phyloP scores from a whole-genome alignment of 2,888 invertebrate genomes.

The Gryllus longicercus region DNA sequence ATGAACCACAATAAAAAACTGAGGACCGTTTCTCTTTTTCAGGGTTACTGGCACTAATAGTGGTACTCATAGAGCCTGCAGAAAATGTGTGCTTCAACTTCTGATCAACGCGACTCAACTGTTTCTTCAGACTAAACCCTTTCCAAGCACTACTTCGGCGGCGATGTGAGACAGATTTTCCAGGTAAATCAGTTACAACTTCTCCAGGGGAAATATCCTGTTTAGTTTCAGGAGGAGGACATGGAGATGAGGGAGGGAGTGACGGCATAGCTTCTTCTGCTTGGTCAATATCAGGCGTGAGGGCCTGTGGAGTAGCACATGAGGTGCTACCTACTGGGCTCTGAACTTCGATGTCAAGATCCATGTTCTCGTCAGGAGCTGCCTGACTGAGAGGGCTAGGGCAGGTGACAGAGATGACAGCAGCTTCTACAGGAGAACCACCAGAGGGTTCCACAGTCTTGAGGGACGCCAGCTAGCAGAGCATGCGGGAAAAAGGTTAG shows the following conservation, averaged over 20 bases:
- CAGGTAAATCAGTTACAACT: slow-evolving; percentile 25
- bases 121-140: slow-evolving; percentile 75
- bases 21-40: slow-evolving; percentile 27
- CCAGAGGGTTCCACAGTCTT: slow-evolving; percentile 32
- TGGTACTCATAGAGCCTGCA: slow-evolving; percentile 43
- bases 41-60: neutral
- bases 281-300: slow-evolving; percentile 35
- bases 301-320: slow-evolving; percentile 30
- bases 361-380: slow-evolving; percentile 22
- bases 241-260: neutral
- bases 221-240: slow-evolving; percentile 18
- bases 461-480: slow-evolving; percentile 28
- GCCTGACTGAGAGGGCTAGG: slow-evolving; percentile 34
- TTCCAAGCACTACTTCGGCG: slow-evolving; percentile 57
- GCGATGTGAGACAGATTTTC: slow-evolving; percentile 4
- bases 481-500: slow-evolving; percentile 31
- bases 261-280: slow-evolving; percentile 38
- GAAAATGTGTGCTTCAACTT: slow-evolving; percentile 66
- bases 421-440: slow-evolving; percentile 32
- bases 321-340: slow-evolving; percentile 23
- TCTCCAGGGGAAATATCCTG: slow-evolving; percentile 18
- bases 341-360: slow-evolving; percentile 22
- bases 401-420: slow-evolving; percentile 32
- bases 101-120: slow-evolving; percentile 74
- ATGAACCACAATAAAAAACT: slow-evolving; percentile 27